Conservation (phyloP, 1,140 invertebrate genomes). For the Brachystomella parvula region DNA sequence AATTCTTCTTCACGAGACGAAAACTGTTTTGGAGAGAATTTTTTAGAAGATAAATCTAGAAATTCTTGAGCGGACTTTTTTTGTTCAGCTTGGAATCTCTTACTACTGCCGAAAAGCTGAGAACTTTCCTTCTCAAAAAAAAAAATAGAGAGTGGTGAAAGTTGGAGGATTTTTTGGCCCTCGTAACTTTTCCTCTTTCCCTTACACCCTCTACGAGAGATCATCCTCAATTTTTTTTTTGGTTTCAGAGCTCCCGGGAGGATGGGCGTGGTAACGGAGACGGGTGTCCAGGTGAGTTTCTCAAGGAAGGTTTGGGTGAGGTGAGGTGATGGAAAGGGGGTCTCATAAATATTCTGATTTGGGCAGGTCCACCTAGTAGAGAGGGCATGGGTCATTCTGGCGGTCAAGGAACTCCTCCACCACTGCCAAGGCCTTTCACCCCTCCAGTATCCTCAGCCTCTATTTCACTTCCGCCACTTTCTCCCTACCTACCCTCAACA, state of each 20-base stretch:
- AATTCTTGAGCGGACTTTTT: too few relatives aligned
- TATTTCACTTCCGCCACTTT: conserved; percentile 27
- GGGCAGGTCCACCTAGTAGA: conserved; percentile 17
- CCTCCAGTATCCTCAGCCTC: conserved; percentile 13
- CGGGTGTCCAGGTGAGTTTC: neutral
- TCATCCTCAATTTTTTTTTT: neutral
- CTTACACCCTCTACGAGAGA: too few relatives aligned
- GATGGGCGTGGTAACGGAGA: conserved; percentile 37
- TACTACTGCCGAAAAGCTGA: too few relatives aligned
- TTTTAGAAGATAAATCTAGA: too few relatives aligned
- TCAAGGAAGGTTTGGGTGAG: neutral
- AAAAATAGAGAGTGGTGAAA: too few relatives aligned
- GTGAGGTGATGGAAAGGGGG: neutral
- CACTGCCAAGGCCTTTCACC: conserved; percentile 11
- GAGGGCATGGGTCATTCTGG: neutral
- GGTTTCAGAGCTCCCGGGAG: conserved; percentile 34
- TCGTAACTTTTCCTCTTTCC: too few relatives aligned
- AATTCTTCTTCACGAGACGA: too few relatives aligned
- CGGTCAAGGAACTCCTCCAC: conserved; percentile 21
- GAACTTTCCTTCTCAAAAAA: too few relatives aligned
- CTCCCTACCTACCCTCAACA: conserved; percentile 23
- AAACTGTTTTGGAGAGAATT: too few relatives aligned
- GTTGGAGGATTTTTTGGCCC: too few relatives aligned
- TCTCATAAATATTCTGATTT: neutral
- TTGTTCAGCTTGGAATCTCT: too few relatives aligned